Percentiles rank a stretch among this genome's conserved stretches.
phyloP scores from a whole-genome alignment of 2,888 invertebrate genomes.

The Agrypnus murinus region DNA sequence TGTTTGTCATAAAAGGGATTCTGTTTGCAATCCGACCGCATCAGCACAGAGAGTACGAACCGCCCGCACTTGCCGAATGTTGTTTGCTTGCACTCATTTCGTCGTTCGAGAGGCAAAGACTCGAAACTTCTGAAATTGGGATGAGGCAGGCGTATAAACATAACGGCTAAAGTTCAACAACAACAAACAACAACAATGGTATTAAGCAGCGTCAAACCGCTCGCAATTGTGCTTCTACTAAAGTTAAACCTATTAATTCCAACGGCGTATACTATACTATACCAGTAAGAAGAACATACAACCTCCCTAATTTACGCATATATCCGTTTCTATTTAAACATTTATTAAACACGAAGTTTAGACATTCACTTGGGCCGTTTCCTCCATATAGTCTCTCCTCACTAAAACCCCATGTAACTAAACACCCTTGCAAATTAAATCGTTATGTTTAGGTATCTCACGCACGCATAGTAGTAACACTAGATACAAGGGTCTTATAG shows the following conservation, averaged over 20 bases:
- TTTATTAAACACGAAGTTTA: slow-evolving; percentile 39
- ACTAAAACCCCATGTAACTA: slow-evolving; percentile 30
- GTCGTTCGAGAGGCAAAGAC: slow-evolving; percentile 33
- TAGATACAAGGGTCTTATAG: not conserved
- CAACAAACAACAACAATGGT: slow-evolving; percentile 4
- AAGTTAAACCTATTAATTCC: slow-evolving; percentile 37
- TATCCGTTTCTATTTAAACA: slow-evolving; percentile 37
- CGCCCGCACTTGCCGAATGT: slow-evolving; percentile 14
- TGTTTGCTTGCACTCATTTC: slow-evolving; percentile 25
- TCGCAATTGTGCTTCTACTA: slow-evolving; percentile 23
- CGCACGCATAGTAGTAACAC: not conserved
- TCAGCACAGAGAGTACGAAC: slow-evolving; percentile 8
- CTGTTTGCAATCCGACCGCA: slow-evolving; percentile 13
- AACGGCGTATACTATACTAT: slow-evolving; percentile 12
- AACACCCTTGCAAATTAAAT: slow-evolving; percentile 35
- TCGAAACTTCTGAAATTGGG: slow-evolving; percentile 27
- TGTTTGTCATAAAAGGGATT: slow-evolving; percentile 9
- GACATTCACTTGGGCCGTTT: slow-evolving; percentile 13
- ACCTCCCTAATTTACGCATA: slow-evolving; percentile 35
- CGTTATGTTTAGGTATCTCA: slow-evolving; percentile 12
- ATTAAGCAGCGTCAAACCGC: slow-evolving; percentile 27
- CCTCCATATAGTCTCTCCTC: slow-evolving; percentile 20
- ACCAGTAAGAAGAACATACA: slow-evolving; percentile 34
- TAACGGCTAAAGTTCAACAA: slow-evolving; percentile 33
- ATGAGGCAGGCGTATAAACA: slow-evolving; percentile 30